Percentiles rank a stretch among this genome's conserved stretches.
Evolutionary conservation across 2,888 invertebrate species (phyloP).

Genomic region (Chouioia cunea): DNA sequence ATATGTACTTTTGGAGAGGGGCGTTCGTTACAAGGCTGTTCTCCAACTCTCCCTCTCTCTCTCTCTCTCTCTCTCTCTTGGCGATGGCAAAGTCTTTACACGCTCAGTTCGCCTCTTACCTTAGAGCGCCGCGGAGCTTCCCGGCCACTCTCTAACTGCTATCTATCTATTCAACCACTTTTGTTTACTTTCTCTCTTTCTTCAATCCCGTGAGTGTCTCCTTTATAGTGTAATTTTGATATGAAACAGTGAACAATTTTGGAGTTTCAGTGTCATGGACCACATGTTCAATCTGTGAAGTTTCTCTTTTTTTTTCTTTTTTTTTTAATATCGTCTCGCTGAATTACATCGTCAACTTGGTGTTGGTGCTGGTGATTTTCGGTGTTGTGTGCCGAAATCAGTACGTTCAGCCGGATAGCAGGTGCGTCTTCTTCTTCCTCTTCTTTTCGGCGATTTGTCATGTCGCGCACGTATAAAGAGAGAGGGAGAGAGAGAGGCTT

Average conservation of each 20-base stretch:
- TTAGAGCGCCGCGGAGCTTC: slow-evolving; percentile 17
- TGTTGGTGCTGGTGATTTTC: no score
- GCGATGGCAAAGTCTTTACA: not conserved
- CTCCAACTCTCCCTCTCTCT: slow-evolving; percentile 19
- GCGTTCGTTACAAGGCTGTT: slow-evolving; percentile 2
- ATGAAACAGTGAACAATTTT: no score
- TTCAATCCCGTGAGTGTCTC: no score
- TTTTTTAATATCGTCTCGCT: not conserved
- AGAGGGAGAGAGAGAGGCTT: not conserved
- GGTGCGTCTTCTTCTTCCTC: no score
- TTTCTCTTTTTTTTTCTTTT: not conserved
- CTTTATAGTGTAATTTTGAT: no score
- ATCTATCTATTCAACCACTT: no score
- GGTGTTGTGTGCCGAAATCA: no score
- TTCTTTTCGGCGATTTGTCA: not conserved
- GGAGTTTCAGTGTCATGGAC: no score
- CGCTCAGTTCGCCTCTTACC: slow-evolving; percentile 30
- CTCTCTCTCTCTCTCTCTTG: slow-evolving; percentile 6
- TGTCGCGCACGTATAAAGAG: not conserved
- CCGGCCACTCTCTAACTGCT: not conserved
- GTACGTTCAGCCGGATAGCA: no score
- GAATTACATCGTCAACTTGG: slow-evolving; percentile 7
- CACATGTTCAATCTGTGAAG: no score
- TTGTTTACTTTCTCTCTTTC: no score
- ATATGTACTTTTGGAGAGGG: not conserved